These are phyloP conservation scores for Oreotragus oreotragus DNA, from an alignment of 2,113 vertebrate genomes.

Conservation along the genomic window DNA sequence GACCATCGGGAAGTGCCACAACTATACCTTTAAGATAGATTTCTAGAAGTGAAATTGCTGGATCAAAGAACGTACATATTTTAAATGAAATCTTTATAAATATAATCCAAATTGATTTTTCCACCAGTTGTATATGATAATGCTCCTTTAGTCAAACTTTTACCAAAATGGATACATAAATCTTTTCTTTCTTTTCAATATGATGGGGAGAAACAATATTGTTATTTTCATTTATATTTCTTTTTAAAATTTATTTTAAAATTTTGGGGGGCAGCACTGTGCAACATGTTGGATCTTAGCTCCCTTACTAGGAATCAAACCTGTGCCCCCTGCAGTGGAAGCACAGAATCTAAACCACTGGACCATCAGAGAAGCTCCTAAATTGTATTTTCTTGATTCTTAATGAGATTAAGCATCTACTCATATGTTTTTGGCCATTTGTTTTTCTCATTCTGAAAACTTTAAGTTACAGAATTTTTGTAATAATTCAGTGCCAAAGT, in stretches of 20 bases:
- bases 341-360: not conserved
- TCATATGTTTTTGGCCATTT: not conserved
- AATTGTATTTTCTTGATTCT: not conserved
- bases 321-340: not conserved
- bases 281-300: not conserved
- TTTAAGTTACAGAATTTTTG: not conserved
- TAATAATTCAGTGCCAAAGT: not conserved
- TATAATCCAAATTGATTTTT: not conserved
- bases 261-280: no score
- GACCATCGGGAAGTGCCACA: not conserved
- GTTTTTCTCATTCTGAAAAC: not conserved
- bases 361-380: not conserved
- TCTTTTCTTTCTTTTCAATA: not conserved
- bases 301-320: not conserved
- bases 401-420: not conserved
- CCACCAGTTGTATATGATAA: not conserved
- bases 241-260: not conserved
- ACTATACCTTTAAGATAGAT: not conserved
- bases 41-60: not conserved
- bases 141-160: not conserved
- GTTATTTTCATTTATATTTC: not conserved
- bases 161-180: not conserved
- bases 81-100: not conserved
- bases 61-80: not conserved
- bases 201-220: not conserved